Percentiles rank a stretch among this genome's conserved stretches.
These are phyloP conservation scores for Megaceryle maxima DNA, from an alignment of 2,113 vertebrate species.

Conservation along the genomic window DNA sequence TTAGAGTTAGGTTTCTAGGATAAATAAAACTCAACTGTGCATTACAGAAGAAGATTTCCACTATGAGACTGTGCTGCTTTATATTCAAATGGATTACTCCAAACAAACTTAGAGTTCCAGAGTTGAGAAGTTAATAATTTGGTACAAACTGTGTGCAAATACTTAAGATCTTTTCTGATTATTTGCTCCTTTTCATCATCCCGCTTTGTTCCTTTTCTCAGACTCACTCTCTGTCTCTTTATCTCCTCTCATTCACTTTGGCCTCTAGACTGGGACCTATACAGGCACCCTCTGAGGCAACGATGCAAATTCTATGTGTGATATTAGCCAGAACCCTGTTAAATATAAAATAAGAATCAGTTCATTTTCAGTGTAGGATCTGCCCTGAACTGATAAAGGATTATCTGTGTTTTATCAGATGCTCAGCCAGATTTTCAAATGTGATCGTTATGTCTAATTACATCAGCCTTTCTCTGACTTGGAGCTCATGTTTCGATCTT, in stretches of 20 bases:
- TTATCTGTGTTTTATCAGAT: not conserved
- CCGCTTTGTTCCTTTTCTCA: not conserved
- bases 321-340: not conserved
- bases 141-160: not conserved
- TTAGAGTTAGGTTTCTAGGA: not conserved
- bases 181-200: not conserved
- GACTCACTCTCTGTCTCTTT: not conserved
- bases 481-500: not conserved
- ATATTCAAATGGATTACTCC: not conserved
- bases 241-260: not conserved
- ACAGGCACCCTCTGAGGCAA: not conserved
- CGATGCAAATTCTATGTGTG: not conserved
- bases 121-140: not conserved
- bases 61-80: not conserved
- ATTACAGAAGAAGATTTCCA: not conserved
- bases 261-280: not conserved
- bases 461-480: not conserved
- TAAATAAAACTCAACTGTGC: not conserved
- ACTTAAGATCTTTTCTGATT: not conserved
- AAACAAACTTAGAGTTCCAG: not conserved
- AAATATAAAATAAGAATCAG: not conserved
- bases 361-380: not conserved
- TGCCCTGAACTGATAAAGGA: not conserved
- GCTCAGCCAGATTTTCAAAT: not conserved
- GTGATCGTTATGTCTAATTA: not conserved